These are phyloP conservation scores for Calidris pygmaea DNA, from an alignment of 2,113 vertebrate genomes.

Conservation along the genomic window DNA sequence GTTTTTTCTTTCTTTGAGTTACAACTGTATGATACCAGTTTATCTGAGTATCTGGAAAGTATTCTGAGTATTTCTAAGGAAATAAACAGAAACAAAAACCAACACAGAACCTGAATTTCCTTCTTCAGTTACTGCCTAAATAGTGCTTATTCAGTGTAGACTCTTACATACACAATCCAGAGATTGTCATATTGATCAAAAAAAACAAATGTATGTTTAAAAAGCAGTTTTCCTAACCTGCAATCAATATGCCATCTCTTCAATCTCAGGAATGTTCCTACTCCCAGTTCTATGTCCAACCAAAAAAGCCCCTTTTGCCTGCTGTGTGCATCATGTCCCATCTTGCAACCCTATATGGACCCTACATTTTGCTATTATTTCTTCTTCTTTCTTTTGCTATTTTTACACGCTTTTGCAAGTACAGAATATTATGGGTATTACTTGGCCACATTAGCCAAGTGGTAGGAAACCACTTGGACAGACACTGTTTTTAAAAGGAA, in stretches of 20 bases:
- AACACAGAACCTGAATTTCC: background rate
- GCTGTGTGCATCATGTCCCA: background rate
- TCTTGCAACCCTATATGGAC: background rate
- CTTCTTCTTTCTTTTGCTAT: background rate
- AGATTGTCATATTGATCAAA: background rate
- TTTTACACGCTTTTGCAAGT: background rate
- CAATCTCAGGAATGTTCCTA: background rate
- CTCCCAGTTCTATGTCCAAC: background rate
- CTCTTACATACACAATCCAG: fast-evolving
- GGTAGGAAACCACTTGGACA: background rate
- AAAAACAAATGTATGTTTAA: background rate
- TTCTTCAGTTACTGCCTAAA: background rate
- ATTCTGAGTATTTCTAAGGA: background rate
- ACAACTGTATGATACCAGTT: background rate
- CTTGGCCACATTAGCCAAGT: background rate
- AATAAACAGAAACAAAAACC: background rate
- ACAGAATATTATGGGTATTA: background rate
- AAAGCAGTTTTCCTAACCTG: background rate
- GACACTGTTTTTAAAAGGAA: background rate
- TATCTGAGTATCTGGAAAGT: background rate
- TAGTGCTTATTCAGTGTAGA: background rate
- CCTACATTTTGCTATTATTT: background rate
- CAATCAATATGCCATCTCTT: background rate
- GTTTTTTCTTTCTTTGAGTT: background rate
- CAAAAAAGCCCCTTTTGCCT: background rate